A percentile compares a stretch with the other conserved stretches of the same genome.
These are phyloP conservation scores for Brachypterus glaber DNA, from an alignment of 2,888 invertebrate species.

Conservation along the genomic window DNA sequence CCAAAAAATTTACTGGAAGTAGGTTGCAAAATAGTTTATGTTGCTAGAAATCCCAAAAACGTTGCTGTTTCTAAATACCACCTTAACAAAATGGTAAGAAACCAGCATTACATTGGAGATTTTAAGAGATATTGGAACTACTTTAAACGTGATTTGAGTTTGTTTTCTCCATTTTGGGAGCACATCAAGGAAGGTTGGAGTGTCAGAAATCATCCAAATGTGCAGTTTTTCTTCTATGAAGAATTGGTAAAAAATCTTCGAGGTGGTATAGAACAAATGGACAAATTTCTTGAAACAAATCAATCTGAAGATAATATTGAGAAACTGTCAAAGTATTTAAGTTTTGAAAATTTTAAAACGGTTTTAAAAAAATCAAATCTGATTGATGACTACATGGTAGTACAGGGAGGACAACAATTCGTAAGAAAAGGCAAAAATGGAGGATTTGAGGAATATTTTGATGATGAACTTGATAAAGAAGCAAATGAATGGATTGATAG, in stretches of 20 bases:
- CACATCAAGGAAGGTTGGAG: conserved; percentile 66
- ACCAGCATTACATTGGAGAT: no score
- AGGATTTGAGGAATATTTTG: conserved; percentile 61
- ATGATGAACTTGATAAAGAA: conserved; percentile 50
- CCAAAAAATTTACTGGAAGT: conserved; percentile 49
- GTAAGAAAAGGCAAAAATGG: conserved; percentile 55
- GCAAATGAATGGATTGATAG: conserved; percentile 59
- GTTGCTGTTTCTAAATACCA: conserved; percentile 70
- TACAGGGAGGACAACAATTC: conserved; percentile 52
- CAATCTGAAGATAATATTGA: conserved; percentile 49
- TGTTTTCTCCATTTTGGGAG: conserved; percentile 54
- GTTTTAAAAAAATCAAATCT: conserved; percentile 74
- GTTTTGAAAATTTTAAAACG: conserved; percentile 70
- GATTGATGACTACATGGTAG: conserved; percentile 43
- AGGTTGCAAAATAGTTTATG: conserved; percentile 55
- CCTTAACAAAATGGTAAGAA: conserved; percentile 49
- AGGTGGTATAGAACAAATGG: conserved; percentile 47
- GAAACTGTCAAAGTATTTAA: conserved; percentile 57
- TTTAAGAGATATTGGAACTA: conserved; percentile 50
- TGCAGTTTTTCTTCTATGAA: conserved; percentile 66
- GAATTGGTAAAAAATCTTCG: conserved; percentile 51
- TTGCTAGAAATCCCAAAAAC: conserved; percentile 75
- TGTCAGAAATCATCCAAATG: conserved; percentile 50
- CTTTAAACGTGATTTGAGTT: conserved; percentile 53
- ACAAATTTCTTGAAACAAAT: conserved; percentile 50